Percentiles rank a stretch among this genome's conserved stretches.
Conservation (phyloP, 2,888 invertebrate species). For the Campaea margaritaria region DNA sequence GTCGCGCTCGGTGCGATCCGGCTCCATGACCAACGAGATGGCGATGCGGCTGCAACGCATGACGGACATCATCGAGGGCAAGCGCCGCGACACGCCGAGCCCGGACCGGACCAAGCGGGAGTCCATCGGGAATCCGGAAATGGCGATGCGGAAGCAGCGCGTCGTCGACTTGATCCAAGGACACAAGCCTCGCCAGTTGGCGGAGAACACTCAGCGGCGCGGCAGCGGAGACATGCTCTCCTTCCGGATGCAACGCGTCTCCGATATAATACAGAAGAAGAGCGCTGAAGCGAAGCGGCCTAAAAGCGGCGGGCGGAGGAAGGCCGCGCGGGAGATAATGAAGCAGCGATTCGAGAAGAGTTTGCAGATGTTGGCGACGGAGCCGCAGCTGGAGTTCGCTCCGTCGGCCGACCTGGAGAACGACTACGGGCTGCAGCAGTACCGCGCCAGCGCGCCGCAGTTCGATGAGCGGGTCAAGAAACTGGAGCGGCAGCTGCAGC, state of each 20-base stretch:
- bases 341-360: conserved; percentile 94
- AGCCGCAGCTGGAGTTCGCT: conserved; percentile 86
- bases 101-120: conserved; percentile 63
- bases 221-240: conserved; percentile 64
- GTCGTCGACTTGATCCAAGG: conserved; percentile 69
- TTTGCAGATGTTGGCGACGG: conserved; percentile 93
- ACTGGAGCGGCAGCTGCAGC: conserved; percentile 84
- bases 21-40: conserved; percentile 65
- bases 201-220: conserved; percentile 50
- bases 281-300: conserved; percentile 75
- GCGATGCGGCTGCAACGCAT: conserved; percentile 65
- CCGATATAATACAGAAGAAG: conserved; percentile 90
- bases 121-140: conserved; percentile 65
- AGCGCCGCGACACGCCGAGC: conserved; percentile 60
- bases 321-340: conserved; percentile 86
- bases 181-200: conserved; percentile 48
- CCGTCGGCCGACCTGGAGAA: conserved; percentile 90
- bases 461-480: conserved; percentile 94
- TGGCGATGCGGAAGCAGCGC: conserved; percentile 67
- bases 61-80: conserved; percentile 73
- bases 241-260: conserved; percentile 89
- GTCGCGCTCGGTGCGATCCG: conserved; percentile 53
- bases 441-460: conserved; percentile 93
- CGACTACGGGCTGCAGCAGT: conserved; percentile 92
- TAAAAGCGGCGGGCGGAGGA: conserved; percentile 61